These are phyloP conservation scores for Neosalanx taihuensis DNA, from an alignment of 2,797 vertebrate genomes.

Conservation along the genomic window DNA sequence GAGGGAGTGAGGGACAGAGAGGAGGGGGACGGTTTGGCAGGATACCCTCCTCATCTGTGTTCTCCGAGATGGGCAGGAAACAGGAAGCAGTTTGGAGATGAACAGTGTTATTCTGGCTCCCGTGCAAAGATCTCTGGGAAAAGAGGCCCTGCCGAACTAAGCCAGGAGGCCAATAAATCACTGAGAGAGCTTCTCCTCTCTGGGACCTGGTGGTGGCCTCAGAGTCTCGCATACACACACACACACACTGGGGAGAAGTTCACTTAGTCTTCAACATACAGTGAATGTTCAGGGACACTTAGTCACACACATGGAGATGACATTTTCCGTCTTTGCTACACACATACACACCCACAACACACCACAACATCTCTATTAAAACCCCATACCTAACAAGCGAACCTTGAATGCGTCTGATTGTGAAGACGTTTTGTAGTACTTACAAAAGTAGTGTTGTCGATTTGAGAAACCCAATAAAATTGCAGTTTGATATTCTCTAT, in stretches of 20 bases:
- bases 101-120: constrained; percentile 60
- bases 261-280: constrained; percentile 9
- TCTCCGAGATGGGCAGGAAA: constrained; percentile 21
- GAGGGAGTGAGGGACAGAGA: constrained; percentile 17
- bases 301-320: neutral
- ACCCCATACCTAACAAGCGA: neutral
- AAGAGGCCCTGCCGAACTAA: constrained; percentile 58
- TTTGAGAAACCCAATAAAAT: too few relatives aligned
- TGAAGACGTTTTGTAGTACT: too few relatives aligned
- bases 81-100: constrained; percentile 36
- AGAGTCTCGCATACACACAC: constrained; percentile 17
- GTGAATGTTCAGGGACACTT: neutral
- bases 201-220: constrained; percentile 57
- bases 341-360: constrained; percentile 1
- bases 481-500: too few relatives aligned
- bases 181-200: constrained; percentile 51
- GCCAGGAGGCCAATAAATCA: constrained; percentile 69
- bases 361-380: neutral
- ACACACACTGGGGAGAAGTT: constrained; percentile 4
- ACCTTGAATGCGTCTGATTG: constrained; percentile 2
- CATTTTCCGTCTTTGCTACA: neutral
- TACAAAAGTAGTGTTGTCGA: too few relatives aligned
- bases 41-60: constrained; percentile 13
- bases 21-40: constrained; percentile 15
- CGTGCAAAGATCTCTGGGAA: constrained; percentile 66